These are phyloP conservation scores for Ommatoiulus sabulosus DNA, from an alignment of 2,888 invertebrate genomes.

Conservation along the genomic window DNA sequence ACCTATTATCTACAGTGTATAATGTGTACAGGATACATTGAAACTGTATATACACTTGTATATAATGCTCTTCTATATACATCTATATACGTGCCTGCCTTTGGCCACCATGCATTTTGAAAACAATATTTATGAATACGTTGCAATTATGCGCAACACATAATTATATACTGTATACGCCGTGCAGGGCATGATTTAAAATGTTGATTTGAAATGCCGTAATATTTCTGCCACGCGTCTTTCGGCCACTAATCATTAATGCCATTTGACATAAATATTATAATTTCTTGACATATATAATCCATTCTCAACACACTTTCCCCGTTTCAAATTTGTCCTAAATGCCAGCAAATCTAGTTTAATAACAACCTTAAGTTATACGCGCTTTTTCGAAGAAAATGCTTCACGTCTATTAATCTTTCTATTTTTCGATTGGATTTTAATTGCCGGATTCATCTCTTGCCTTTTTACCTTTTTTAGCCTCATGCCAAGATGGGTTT, in stretches of 20 bases:
- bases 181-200: constrained; percentile 11
- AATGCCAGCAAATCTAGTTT: constrained; percentile 6
- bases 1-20: too few relatives aligned
- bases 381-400: background rate
- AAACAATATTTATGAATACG: constrained; percentile 23
- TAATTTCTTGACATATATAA: constrained; percentile 46
- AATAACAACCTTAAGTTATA: background rate
- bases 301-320: constrained; percentile 44
- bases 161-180: constrained; percentile 21
- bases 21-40: background rate
- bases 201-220: background rate
- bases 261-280: constrained; percentile 30
- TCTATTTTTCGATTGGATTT: constrained; percentile 29
- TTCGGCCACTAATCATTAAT: constrained; percentile 44
- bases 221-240: constrained; percentile 3
- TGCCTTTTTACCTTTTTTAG: background rate
- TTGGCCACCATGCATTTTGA: constrained; percentile 38
- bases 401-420: background rate
- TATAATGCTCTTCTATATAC: background rate
- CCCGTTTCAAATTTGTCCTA: background rate
- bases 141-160: background rate
- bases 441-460: constrained; percentile 38
- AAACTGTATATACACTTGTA: background rate
- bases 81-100: background rate
- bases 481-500: background rate